Evolutionary conservation across 2,888 invertebrate genomes (phyloP).

Genomic region (Pediacus dermestoides): DNA sequence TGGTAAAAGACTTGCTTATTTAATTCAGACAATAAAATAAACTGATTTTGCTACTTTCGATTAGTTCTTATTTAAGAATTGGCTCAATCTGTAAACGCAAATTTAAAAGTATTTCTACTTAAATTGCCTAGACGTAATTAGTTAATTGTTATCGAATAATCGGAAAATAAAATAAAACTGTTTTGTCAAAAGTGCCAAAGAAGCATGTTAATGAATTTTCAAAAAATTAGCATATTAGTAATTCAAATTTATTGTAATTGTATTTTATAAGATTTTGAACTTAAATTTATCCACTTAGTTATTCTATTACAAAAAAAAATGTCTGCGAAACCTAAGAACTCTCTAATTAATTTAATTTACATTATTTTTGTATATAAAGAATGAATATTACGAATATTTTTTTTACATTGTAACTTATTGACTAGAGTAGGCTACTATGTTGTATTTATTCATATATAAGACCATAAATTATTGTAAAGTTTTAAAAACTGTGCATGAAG

Average conservation of each 20-base stretch:
- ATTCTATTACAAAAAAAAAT: constrained; percentile 1
- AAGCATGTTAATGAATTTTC: constrained; percentile 8
- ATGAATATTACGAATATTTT: constrained; percentile 11
- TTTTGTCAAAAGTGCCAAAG: constrained; percentile 26
- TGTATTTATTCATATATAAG: constrained; percentile 1
- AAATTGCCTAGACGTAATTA: too few relatives aligned
- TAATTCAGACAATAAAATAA: constrained; percentile 4
- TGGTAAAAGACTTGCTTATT: constrained; percentile 1
- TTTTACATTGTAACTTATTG: constrained; percentile 17
- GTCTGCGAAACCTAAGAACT: background rate
- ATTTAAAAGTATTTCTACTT: too few relatives aligned
- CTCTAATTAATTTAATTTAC: constrained; percentile 4
- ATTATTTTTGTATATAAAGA: constrained; percentile 5
- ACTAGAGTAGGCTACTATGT: constrained; percentile 14
- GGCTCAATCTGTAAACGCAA: too few relatives aligned
- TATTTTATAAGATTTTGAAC: constrained; percentile 18
- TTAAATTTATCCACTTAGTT: constrained; percentile 10
- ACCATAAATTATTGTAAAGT: background rate
- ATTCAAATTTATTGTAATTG: background rate
- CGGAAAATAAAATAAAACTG: constrained; percentile 11
- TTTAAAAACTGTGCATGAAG: constrained; percentile 15
- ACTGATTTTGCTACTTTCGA: too few relatives aligned
- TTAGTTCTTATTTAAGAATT: too few relatives aligned
- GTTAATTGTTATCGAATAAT: too few relatives aligned
- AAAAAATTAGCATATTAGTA: too few relatives aligned